Percentiles rank a stretch among this genome's conserved stretches.
These are phyloP conservation scores for Oxygymnocypris stewartii DNA, from an alignment of 2,113 vertebrate genomes.

Conservation along the genomic window DNA sequence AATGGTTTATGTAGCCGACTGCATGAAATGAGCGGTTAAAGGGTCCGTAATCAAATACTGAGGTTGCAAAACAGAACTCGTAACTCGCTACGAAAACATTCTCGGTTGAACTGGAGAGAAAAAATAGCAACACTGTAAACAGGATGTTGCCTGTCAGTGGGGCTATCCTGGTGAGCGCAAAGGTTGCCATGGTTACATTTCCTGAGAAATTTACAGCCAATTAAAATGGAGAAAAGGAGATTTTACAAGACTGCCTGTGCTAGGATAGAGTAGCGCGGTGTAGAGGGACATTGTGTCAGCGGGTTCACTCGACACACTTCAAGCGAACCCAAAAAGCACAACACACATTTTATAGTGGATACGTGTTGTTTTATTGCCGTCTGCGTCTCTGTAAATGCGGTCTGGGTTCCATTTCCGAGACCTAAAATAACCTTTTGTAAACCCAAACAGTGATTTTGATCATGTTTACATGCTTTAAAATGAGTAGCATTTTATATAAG, in stretches of 20 bases:
- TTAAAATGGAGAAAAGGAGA: slow-evolving; percentile 40
- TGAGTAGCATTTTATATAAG: background rate
- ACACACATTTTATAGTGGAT: background rate
- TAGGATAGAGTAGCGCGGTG: background rate
- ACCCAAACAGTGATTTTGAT: background rate
- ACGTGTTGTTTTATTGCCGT: background rate
- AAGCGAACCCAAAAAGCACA: background rate
- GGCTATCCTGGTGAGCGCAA: slow-evolving; percentile 61
- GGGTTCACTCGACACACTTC: slow-evolving; percentile 33
- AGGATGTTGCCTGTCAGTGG: slow-evolving; percentile 68
- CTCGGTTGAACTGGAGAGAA: slow-evolving; percentile 54
- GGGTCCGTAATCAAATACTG: background rate
- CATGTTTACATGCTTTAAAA: background rate
- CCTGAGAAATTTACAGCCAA: slow-evolving; percentile 56
- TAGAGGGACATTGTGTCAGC: slow-evolving; percentile 38
- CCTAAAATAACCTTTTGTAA: background rate
- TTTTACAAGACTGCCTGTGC: slow-evolving; percentile 17
- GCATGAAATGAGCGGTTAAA: background rate
- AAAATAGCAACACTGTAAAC: slow-evolving; percentile 68
- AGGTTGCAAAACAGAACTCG: slow-evolving; percentile 15
- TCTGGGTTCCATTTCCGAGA: background rate
- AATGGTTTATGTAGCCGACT: background rate
- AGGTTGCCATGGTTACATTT: slow-evolving; percentile 69
- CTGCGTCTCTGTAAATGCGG: background rate
- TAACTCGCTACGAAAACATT: slow-evolving; percentile 2